Percentiles rank a stretch among this genome's conserved stretches.
phyloP scores from a whole-genome alignment of 2,888 invertebrate genomes.

The Sminthurinus aureus region DNA sequence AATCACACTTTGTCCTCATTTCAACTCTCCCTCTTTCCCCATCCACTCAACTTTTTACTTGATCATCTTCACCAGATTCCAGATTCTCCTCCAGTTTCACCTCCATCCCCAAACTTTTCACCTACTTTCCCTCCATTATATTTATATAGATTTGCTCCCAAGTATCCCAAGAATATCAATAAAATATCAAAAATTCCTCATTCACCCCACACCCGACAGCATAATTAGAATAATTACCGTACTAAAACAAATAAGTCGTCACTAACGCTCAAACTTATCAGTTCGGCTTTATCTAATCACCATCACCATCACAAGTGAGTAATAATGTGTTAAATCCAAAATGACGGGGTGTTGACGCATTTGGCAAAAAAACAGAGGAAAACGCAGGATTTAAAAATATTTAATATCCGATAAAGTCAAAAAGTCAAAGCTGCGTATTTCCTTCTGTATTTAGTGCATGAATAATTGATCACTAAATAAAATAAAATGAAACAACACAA shows the following conservation, averaged over 20 bases:
- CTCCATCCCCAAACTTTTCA: background rate
- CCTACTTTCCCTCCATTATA: background rate
- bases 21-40: background rate
- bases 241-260: background rate
- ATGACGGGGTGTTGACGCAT: too few species aligned
- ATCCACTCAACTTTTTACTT: background rate
- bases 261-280: background rate
- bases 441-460: too few species aligned
- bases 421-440: too few species aligned
- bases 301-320: too few species aligned
- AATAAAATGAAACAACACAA: too few species aligned
- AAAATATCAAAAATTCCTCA: background rate
- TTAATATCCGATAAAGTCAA: too few species aligned
- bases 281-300: too few species aligned
- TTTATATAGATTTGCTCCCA: background rate
- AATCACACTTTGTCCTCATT: constrained; percentile 21
- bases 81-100: background rate
- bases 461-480: too few species aligned
- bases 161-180: background rate
- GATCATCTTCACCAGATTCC: background rate
- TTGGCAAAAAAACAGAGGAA: too few species aligned
- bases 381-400: too few species aligned
- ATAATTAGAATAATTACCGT: background rate
- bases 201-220: background rate
- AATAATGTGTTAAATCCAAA: too few species aligned